Percentiles rank a stretch among this genome's conserved stretches.
These are phyloP conservation scores for Blomia tropicalis DNA, from an alignment of 2,888 invertebrate genomes.

Conservation along the genomic window DNA sequence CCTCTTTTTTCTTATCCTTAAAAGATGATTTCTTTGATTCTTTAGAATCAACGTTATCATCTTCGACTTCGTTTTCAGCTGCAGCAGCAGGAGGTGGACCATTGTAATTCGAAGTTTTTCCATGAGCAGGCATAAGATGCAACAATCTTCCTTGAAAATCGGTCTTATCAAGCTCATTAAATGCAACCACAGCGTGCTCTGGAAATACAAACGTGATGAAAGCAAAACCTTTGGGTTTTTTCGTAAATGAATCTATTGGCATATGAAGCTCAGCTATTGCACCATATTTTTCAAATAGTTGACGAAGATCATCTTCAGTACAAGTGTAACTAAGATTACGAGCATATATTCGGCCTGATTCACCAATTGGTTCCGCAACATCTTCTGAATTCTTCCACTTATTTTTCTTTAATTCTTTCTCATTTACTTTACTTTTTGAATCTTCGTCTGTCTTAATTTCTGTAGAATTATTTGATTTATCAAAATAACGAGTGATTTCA, in stretches of 20 bases:
- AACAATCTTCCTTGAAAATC: slow-evolving; percentile 47
- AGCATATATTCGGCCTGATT: slow-evolving; percentile 76
- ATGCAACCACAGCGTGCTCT: slow-evolving; percentile 82
- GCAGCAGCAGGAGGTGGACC: slow-evolving; percentile 9
- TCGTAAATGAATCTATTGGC: slow-evolving; percentile 64
- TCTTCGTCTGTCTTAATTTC: no score
- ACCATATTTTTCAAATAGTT: slow-evolving; percentile 66
- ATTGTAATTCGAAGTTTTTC: slow-evolving; percentile 38
- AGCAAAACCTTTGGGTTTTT: slow-evolving; percentile 80
- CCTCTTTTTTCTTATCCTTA: slow-evolving; percentile 63
- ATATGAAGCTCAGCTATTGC: slow-evolving; percentile 69
- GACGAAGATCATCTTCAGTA: slow-evolving; percentile 65
- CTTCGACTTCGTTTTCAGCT: slow-evolving; percentile 25
- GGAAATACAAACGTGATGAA: slow-evolving; percentile 81
- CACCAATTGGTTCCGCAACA: slow-evolving; percentile 27
- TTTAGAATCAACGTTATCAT: slow-evolving; percentile 3
- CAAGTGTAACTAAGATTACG: slow-evolving; percentile 74
- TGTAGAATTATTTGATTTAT: slow-evolving; percentile 6
- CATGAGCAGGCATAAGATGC: slow-evolving; percentile 73
- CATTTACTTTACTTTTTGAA: slow-evolving; percentile 2
- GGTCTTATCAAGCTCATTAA: slow-evolving; percentile 70
- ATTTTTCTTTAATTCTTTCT: not conserved
- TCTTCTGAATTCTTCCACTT: slow-evolving; percentile 16
- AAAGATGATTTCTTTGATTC: slow-evolving; percentile 39
- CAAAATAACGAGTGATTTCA: not conserved